A percentile compares a stretch with the other conserved stretches of the same genome.
Evolutionary conservation across 2,888 invertebrate species (phyloP).

Genomic region (Watsonalla binaria): DNA sequence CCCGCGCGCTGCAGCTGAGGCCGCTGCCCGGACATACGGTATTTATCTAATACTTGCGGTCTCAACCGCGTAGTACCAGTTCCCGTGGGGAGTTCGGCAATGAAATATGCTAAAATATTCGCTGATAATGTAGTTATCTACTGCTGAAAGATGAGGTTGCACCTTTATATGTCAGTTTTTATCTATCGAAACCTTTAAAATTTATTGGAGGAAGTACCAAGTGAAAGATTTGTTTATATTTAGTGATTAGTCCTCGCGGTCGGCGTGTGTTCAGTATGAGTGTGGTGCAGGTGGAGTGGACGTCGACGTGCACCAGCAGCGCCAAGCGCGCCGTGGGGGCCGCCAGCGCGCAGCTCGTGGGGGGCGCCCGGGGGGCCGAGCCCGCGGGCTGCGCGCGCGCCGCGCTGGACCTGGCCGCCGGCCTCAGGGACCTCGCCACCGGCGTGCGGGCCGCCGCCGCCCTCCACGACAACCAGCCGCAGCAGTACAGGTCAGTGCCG

Average conservation of each 20-base stretch:
- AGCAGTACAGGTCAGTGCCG: constrained; percentile 20
- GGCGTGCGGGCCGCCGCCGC: constrained; percentile 90
- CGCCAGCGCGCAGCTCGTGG: constrained; percentile 90
- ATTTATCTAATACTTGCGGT: too few species aligned
- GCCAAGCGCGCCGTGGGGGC: constrained; percentile 87
- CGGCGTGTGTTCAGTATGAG: not conserved
- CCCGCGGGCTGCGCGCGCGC: constrained; percentile 87
- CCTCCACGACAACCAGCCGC: constrained; percentile 75
- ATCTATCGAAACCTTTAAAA: too few species aligned
- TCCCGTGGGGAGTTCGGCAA: too few species aligned
- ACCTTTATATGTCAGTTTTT: too few species aligned
- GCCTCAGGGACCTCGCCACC: constrained; percentile 84
- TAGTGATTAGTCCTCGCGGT: too few species aligned
- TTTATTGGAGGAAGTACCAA: too few species aligned
- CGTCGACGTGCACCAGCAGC: constrained; percentile 58
- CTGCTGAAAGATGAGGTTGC: too few species aligned
- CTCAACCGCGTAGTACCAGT: too few species aligned
- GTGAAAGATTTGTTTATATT: too few species aligned
- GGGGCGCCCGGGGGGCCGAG: constrained; percentile 90
- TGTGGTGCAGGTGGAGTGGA: constrained; percentile 63
- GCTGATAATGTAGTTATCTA: too few species aligned
- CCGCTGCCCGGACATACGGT: constrained; percentile 93
- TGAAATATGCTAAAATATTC: too few species aligned
- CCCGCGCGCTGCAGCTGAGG: constrained; percentile 83
- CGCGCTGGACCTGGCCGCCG: constrained; percentile 88